phyloP scores from a whole-genome alignment of 1,140 invertebrate species.

The Drosophila oshimai region DNA sequence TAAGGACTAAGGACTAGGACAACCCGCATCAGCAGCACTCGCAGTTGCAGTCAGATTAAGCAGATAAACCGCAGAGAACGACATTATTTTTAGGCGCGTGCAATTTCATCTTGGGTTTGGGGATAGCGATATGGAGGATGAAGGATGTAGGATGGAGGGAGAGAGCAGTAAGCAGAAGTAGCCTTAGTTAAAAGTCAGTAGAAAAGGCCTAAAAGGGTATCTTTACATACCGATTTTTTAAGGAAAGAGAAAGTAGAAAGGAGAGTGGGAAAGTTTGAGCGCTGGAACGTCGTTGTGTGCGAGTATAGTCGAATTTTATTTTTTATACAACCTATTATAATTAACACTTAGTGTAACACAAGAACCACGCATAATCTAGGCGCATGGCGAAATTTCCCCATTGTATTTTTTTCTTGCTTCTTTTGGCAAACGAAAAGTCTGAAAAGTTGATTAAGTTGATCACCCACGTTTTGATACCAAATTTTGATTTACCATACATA shows the following conservation, averaged over 20 bases:
- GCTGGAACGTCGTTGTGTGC: conserved; percentile 15
- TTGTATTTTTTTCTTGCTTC: conserved; percentile 12
- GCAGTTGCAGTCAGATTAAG: too few species aligned
- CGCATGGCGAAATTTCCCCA: conserved; percentile 1
- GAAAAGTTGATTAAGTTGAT: conserved; percentile 43
- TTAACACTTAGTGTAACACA: conserved; percentile 36
- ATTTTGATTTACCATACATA: conserved; percentile 47
- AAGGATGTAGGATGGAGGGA: neutral
- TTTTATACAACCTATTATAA: conserved; percentile 46
- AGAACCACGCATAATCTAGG: neutral
- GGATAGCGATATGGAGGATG: neutral
- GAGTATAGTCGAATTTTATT: conserved; percentile 54
- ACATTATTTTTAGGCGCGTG: conserved; percentile 12
- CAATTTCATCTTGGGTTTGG: conserved; percentile 20
- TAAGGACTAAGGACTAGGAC: conserved; percentile 12
- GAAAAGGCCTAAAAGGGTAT: neutral
- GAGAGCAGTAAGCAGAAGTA: neutral
- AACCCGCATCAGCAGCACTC: conserved; percentile 14
- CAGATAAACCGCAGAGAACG: neutral
- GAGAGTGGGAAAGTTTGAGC: neutral
- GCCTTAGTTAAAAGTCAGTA: conserved; percentile 35
- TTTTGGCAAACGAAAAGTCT: conserved; percentile 52
- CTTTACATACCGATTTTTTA: conserved; percentile 3
- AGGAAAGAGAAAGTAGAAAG: neutral
- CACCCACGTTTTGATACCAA: conserved; percentile 64